Evolutionary conservation across 2,797 vertebrate genomes (phyloP).

Genomic region (Rhynchotus rufescens): DNA sequence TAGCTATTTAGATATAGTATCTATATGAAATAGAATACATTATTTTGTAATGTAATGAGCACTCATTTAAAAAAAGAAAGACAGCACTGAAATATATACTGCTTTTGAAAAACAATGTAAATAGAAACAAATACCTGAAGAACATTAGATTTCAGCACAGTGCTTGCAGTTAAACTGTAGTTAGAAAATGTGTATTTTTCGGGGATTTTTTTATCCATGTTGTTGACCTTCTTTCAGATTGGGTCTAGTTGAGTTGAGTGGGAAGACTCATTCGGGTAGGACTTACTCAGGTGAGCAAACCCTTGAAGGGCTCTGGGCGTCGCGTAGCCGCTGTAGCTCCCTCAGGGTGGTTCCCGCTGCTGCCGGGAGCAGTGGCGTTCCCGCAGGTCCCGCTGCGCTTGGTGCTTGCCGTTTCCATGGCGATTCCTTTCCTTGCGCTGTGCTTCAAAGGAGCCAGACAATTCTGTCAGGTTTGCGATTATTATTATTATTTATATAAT

Average conservation of each 20-base stretch:
- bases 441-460: slow-evolving; percentile 27
- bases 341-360: slow-evolving; percentile 23
- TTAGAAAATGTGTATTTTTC: background rate
- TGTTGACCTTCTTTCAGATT: background rate
- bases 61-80: background rate
- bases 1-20: no score
- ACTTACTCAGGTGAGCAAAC: background rate
- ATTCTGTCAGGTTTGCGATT: background rate
- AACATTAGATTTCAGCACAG: background rate
- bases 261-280: background rate
- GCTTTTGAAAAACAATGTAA: background rate
- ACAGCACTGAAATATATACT: background rate
- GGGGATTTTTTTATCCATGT: no score
- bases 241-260: background rate
- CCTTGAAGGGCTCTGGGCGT: background rate
- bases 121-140: background rate
- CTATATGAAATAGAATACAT: no score
- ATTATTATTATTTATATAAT: slow-evolving; percentile 52
- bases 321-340: slow-evolving; percentile 5
- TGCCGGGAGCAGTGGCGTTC: slow-evolving; percentile 53
- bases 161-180: background rate
- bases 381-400: slow-evolving; percentile 49
- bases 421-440: slow-evolving; percentile 39
- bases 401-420: slow-evolving; percentile 65
- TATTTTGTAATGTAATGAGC: background rate